Evolutionary conservation across 1,140 invertebrate genomes (phyloP).

Genomic region (Eulimnadia texana): DNA sequence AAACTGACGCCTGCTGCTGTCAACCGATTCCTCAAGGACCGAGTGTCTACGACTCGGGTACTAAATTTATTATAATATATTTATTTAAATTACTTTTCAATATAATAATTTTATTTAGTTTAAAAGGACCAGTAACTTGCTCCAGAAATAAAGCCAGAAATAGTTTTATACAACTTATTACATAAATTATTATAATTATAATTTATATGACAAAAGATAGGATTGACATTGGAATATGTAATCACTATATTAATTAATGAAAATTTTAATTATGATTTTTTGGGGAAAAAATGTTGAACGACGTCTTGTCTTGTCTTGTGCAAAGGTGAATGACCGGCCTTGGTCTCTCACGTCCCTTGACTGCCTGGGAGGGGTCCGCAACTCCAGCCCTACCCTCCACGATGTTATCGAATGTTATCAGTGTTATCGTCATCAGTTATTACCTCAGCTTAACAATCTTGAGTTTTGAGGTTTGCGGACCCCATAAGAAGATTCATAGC

Average conservation of each 20-base stretch:
- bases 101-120: neutral
- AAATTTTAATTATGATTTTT: neutral
- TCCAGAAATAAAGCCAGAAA: no score
- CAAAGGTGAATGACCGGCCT: slow-evolving; percentile 11
- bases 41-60: slow-evolving; percentile 4
- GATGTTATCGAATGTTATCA: neutral
- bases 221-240: no score
- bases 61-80: no score
- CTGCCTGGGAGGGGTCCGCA: neutral
- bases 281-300: neutral
- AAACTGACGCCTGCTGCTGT: slow-evolving; percentile 13
- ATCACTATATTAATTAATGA: neutral
- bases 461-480: no score
- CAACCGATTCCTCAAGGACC: slow-evolving; percentile 10
- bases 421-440: neutral
- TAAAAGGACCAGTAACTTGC: no score
- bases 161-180: no score
- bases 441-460: neutral
- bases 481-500: no score
- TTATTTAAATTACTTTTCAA: neutral
- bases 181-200: no score
- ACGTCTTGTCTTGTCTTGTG: neutral
- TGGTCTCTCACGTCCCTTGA: neutral
- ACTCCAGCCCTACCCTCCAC: neutral
- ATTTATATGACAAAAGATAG: no score